Percentiles rank a stretch among this genome's conserved stretches.
phyloP scores from a whole-genome alignment of 2,797 vertebrate genomes.

The Pseudochirops corinnae region DNA sequence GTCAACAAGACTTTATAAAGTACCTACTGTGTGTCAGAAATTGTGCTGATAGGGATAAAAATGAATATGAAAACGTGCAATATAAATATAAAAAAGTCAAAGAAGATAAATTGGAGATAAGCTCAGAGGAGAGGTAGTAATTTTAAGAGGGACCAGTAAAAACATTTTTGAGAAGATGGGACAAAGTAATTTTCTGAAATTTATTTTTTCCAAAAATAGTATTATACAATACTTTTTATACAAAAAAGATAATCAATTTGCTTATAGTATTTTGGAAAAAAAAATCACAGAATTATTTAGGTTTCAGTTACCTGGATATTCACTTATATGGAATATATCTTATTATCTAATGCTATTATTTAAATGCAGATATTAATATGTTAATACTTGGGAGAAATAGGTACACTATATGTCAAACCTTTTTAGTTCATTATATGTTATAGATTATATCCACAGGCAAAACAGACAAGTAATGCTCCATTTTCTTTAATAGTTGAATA shows the following conservation, averaged over 20 bases:
- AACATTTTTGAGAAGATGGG: background rate
- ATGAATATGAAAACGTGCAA: background rate
- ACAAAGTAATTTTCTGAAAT: background rate
- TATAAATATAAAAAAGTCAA: background rate
- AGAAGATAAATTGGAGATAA: background rate
- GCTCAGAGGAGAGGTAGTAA: background rate
- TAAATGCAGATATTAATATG: background rate
- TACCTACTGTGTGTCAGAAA: background rate
- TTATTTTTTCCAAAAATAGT: background rate
- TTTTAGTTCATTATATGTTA: background rate
- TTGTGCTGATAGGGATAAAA: background rate
- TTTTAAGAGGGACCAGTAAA: background rate
- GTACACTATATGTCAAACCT: background rate
- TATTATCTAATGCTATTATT: background rate
- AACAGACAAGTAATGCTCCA: background rate
- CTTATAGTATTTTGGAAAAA: background rate
- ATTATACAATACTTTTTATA: background rate
- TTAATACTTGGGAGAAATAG: background rate
- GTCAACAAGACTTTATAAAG: background rate
- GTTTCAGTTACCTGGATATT: background rate
- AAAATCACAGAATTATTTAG: background rate
- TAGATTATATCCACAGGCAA: background rate
- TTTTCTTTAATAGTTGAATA: background rate
- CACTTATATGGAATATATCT: background rate
- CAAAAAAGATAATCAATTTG: background rate